Conservation (phyloP, 2,888 invertebrate genomes). For the Blera fallax region DNA sequence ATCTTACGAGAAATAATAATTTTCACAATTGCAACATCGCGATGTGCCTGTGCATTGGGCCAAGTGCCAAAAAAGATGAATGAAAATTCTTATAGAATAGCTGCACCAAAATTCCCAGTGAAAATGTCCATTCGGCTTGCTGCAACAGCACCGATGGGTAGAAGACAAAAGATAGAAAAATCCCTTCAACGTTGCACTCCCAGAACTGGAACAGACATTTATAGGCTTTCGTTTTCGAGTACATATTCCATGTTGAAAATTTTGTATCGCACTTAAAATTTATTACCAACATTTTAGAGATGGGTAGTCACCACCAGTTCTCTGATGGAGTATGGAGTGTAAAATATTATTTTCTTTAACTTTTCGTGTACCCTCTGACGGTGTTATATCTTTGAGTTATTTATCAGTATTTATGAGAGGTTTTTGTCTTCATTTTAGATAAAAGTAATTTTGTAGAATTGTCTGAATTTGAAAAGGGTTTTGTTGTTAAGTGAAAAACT, state of each 20-base stretch:
- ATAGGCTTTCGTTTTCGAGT: constrained; percentile 39
- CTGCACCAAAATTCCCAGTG: not conserved
- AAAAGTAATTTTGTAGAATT: not conserved
- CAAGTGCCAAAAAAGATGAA: constrained; percentile 50
- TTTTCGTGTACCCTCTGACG: not conserved
- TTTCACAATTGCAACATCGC: constrained; percentile 23
- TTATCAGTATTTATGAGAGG: not conserved
- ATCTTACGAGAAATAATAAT: constrained; percentile 40
- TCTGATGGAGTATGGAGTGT: not conserved
- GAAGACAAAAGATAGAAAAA: constrained; percentile 5
- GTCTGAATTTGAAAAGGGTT: not conserved
- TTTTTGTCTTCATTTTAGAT: not conserved
- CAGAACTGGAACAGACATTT: constrained; percentile 27
- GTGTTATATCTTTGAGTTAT: not conserved
- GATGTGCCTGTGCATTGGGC: constrained; percentile 29
- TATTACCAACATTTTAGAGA: constrained; percentile 23
- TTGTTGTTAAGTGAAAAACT: not conserved
- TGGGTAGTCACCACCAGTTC: not conserved
- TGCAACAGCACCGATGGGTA: not conserved
- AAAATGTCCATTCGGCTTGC: not conserved
- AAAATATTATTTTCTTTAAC: not conserved
- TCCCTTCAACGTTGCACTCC: not conserved
- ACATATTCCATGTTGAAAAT: constrained; percentile 13
- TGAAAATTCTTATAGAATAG: constrained; percentile 49
- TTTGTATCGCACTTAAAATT: constrained; percentile 22